Conservation (phyloP, 2,113 vertebrate genomes). For the Oostethus manadensis region DNA sequence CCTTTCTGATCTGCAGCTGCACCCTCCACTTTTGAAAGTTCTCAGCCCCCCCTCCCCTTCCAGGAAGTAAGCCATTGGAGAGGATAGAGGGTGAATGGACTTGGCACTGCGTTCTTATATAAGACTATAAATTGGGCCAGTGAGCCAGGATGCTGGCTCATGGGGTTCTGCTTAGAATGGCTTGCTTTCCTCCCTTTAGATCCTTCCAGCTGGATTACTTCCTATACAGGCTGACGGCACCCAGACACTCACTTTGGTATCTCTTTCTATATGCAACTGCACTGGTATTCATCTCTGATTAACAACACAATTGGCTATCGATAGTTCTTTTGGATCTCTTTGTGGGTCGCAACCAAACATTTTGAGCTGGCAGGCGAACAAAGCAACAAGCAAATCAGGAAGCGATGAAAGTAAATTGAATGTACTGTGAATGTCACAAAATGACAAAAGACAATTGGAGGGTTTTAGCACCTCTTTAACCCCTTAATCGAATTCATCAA, state of each 20-base stretch:
- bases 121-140: constrained; percentile 48
- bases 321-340: background rate
- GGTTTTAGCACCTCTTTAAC: no score
- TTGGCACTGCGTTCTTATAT: constrained; percentile 37
- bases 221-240: constrained; percentile 19
- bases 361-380: background rate
- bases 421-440: background rate
- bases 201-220: constrained; percentile 17
- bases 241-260: constrained; percentile 13
- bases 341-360: background rate
- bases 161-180: constrained; percentile 35
- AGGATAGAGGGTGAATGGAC: constrained; percentile 36
- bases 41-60: constrained; percentile 17
- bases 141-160: constrained; percentile 49
- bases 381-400: background rate
- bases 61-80: constrained; percentile 42
- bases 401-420: background rate
- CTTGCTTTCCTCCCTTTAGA: constrained; percentile 16
- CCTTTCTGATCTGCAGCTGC: constrained; percentile 26
- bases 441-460: no score
- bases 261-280: constrained; percentile 1
- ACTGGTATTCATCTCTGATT: background rate
- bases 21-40: background rate
- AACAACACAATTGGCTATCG: background rate
- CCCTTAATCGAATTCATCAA: no score